Conservation (phyloP, 2,113 vertebrate genomes). For the Micronycteris hirsuta region DNA sequence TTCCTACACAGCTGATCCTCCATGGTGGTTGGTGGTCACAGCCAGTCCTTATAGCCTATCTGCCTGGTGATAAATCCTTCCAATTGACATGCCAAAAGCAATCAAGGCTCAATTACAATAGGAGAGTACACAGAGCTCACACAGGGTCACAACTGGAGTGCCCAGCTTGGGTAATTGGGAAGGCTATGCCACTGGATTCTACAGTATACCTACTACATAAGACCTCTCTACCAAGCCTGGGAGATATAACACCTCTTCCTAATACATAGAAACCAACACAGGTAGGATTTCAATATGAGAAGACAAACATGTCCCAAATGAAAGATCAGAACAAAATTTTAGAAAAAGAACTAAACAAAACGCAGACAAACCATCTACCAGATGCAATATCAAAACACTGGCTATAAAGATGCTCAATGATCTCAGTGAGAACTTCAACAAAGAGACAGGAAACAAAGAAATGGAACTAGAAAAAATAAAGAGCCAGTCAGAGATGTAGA, state of each 20-base stretch:
- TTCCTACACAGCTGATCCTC: neutral
- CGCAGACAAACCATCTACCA: neutral
- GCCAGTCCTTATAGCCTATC: neutral
- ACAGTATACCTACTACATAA: neutral
- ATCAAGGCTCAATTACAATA: neutral
- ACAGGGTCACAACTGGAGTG: neutral
- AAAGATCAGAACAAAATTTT: neutral
- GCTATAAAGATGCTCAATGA: neutral
- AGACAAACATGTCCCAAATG: neutral
- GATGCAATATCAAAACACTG: neutral
- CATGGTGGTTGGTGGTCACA: neutral
- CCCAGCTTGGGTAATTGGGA: neutral
- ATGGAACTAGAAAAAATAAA: neutral
- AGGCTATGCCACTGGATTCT: neutral
- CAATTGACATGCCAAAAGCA: neutral
- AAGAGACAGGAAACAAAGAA: neutral
- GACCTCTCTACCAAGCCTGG: neutral
- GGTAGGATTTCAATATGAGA: neutral
- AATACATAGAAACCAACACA: neutral
- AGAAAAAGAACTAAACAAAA: neutral
- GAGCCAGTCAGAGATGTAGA: neutral
- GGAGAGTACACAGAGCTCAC: neutral
- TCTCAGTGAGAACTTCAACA: neutral
- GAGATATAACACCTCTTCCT: neutral
- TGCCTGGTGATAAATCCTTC: neutral